Percentiles rank a stretch among this genome's conserved stretches.
These are phyloP conservation scores for Polydrusus cervinus DNA, from an alignment of 2,888 invertebrate species.

Conservation along the genomic window DNA sequence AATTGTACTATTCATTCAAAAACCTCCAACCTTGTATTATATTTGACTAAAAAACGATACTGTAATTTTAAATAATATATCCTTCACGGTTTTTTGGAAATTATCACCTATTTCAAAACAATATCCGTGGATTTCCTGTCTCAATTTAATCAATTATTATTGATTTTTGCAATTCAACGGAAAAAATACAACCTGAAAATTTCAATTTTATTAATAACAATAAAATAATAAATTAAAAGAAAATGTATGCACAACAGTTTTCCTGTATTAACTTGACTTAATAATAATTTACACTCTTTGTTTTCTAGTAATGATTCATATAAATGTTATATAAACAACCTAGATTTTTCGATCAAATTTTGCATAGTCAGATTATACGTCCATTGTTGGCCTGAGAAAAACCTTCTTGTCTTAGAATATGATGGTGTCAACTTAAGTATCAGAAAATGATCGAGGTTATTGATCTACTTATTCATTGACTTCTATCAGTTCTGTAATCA, in stretches of 20 bases:
- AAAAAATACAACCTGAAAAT: slow-evolving; percentile 30
- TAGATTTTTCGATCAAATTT: slow-evolving; percentile 47
- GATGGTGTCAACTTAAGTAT: slow-evolving; percentile 10
- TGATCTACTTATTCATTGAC: too few relatives aligned
- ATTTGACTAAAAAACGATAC: slow-evolving; percentile 32
- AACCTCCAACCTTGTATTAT: slow-evolving; percentile 34
- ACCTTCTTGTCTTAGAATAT: slow-evolving; percentile 35
- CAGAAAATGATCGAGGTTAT: background rate
- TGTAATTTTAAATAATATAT: slow-evolving; percentile 34
- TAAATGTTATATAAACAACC: slow-evolving; percentile 53
- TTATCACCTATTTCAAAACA: slow-evolving; percentile 25
- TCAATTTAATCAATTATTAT: slow-evolving; percentile 39
- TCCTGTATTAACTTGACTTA: slow-evolving; percentile 34
- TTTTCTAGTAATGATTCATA: slow-evolving; percentile 49
- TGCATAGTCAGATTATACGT: slow-evolving; percentile 37
- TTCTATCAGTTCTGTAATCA: too few relatives aligned
- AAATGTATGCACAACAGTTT: slow-evolving; percentile 48
- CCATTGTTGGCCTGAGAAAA: slow-evolving; percentile 51
- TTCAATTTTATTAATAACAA: slow-evolving; percentile 43
- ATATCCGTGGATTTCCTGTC: slow-evolving; percentile 30
- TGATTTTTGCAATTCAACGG: slow-evolving; percentile 25
- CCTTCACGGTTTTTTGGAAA: slow-evolving; percentile 46
- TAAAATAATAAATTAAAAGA: slow-evolving; percentile 37
- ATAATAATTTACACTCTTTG: slow-evolving; percentile 40
- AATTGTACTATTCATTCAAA: slow-evolving; percentile 30